These are phyloP conservation scores for Carposina sasakii DNA, from an alignment of 1,140 invertebrate genomes.

Conservation along the genomic window DNA sequence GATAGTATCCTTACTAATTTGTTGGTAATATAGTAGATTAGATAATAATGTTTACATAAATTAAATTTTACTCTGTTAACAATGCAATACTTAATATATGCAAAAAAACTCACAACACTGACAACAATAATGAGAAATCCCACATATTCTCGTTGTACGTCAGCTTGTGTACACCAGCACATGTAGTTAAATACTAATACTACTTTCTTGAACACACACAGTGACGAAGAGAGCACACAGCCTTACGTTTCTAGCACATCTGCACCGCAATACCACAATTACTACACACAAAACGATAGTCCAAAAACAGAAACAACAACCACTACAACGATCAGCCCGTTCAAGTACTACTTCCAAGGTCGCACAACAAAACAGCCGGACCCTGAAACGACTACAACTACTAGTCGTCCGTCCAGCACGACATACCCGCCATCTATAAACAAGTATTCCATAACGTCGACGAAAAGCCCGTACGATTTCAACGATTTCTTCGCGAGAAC, in stretches of 20 bases:
- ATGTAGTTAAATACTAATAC: conserved; percentile 34
- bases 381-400: conserved; percentile 36
- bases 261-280: conserved; percentile 32
- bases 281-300: conserved; percentile 30
- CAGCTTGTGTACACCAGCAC: conserved; percentile 37
- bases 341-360: conserved; percentile 31
- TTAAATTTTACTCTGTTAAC: no score
- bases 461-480: conserved; percentile 72
- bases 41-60: no score
- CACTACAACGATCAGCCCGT: conserved; percentile 42
- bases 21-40: no score
- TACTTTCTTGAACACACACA: conserved; percentile 49
- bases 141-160: conserved; percentile 32
- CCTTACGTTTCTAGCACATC: conserved; percentile 51
- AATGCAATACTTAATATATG: background rate
- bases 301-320: conserved; percentile 27
- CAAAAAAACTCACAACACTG: conserved; percentile 30
- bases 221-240: conserved; percentile 61
- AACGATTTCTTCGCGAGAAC: conserved; percentile 64
- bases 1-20: no score
- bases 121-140: conserved; percentile 29
- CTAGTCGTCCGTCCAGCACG: conserved; percentile 24
- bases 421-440: conserved; percentile 50
- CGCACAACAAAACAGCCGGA: no score
- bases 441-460: conserved; percentile 64